phyloP scores from a whole-genome alignment of 2,113 vertebrate species.

The Ceyx cyanopectus region DNA sequence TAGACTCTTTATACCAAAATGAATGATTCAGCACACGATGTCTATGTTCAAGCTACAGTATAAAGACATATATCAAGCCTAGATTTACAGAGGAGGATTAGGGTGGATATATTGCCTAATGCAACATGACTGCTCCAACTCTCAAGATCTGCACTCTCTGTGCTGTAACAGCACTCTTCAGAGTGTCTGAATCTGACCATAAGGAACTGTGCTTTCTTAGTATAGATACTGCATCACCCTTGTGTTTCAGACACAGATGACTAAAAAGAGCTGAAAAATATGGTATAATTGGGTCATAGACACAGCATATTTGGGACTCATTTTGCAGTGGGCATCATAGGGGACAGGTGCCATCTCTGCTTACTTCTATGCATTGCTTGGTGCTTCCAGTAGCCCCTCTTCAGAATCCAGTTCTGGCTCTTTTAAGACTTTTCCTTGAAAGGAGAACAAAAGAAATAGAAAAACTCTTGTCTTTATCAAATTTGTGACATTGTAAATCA shows the following conservation, averaged over 20 bases:
- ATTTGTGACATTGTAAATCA: neutral
- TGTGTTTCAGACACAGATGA: neutral
- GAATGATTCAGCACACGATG: neutral
- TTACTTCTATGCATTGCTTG: neutral
- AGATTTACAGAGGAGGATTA: neutral
- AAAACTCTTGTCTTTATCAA: neutral
- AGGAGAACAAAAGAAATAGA: neutral
- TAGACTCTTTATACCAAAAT: neutral
- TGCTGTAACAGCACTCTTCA: neutral
- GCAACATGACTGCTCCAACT: neutral
- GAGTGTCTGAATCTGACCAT: neutral
- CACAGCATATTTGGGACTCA: neutral
- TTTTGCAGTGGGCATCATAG: neutral
- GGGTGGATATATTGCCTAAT: neutral
- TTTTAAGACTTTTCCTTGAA: neutral
- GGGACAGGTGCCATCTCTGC: neutral
- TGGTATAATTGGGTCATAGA: neutral
- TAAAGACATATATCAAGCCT: neutral
- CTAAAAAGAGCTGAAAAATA: neutral
- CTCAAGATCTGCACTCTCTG: neutral
- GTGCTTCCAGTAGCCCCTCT: neutral
- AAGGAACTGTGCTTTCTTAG: neutral
- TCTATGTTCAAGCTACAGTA: neutral
- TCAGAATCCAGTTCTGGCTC: neutral
- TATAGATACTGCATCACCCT: fast-evolving